These are phyloP conservation scores for Hylaeus anthracinus DNA, from an alignment of 1,140 invertebrate genomes.

Conservation along the genomic window DNA sequence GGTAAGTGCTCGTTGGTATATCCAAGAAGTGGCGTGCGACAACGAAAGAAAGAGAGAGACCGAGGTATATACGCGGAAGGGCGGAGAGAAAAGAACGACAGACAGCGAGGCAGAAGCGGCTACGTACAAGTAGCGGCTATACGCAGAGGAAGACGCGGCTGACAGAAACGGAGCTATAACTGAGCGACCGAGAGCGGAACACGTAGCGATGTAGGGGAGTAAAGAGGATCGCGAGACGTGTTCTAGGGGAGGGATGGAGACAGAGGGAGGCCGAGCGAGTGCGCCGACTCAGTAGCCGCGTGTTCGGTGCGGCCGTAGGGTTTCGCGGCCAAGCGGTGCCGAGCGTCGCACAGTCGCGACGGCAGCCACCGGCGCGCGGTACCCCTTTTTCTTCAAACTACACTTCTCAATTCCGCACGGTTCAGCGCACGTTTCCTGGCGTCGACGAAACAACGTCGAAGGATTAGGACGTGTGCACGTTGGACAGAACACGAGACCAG, in stretches of 20 bases:
- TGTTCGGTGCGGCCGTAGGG: constrained; percentile 76
- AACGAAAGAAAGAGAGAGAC: constrained; percentile 17
- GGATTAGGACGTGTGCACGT: constrained; percentile 31
- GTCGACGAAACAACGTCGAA: constrained; percentile 46
- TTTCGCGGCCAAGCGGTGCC: constrained; percentile 74
- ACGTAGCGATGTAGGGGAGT: not conserved
- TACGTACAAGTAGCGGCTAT: constrained; percentile 20
- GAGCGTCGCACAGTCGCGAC: constrained; percentile 80
- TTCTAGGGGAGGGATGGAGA: constrained; percentile 37
- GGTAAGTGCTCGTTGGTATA: constrained; percentile 19
- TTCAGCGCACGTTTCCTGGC: constrained; percentile 62
- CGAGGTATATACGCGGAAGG: not conserved
- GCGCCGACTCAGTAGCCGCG: constrained; percentile 80
- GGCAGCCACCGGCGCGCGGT: constrained; percentile 80
- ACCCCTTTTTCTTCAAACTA: constrained; percentile 69
- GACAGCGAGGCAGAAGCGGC: constrained; percentile 19
- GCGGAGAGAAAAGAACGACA: constrained; percentile 22
- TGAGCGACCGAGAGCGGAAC: constrained; percentile 19
- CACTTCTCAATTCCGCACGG: constrained; percentile 67
- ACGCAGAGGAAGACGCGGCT: constrained; percentile 21
- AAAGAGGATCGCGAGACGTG: constrained; percentile 4
- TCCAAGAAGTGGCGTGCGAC: constrained; percentile 2
- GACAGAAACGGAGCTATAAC: constrained; percentile 32
- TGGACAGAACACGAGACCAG: constrained; percentile 24
- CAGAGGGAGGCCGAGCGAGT: constrained; percentile 53